phyloP scores from a whole-genome alignment of 2,113 vertebrate genomes.

The Proteles cristata region DNA sequence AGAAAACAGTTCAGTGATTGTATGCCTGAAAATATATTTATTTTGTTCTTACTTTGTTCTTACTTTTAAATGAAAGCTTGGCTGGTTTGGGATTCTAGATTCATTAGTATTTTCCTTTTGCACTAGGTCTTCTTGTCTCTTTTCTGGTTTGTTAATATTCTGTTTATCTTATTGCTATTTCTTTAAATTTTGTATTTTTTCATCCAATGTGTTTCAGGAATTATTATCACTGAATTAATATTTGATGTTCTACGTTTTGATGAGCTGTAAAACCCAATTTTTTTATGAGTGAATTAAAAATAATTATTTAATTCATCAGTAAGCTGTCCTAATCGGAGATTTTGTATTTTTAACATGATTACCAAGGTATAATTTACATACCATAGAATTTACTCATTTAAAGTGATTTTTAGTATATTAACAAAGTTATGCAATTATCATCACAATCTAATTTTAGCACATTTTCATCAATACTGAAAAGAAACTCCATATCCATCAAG shows the following conservation, averaged over 20 bases:
- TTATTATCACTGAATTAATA: neutral
- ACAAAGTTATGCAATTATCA: neutral
- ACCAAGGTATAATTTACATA: neutral
- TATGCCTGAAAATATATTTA: neutral
- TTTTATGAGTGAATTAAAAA: neutral
- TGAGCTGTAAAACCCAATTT: neutral
- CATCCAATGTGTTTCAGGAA: neutral
- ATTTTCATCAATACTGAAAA: neutral
- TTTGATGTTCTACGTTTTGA: neutral
- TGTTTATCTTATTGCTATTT: neutral
- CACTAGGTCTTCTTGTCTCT: neutral
- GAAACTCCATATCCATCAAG: neutral
- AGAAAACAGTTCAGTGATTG: neutral
- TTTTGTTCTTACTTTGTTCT: conserved; percentile 2
- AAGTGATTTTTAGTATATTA: neutral
- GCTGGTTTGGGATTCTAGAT: neutral
- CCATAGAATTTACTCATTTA: neutral
- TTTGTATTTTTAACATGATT: neutral
- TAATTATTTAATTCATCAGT: neutral
- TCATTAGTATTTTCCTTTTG: neutral
- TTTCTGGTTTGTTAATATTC: neutral
- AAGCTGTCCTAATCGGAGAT: neutral
- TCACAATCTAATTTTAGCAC: neutral
- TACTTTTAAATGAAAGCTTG: neutral
- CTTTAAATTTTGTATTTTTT: neutral